Evolutionary conservation across 2,113 vertebrate species (phyloP).

Genomic region (Lasiurus borealis): DNA sequence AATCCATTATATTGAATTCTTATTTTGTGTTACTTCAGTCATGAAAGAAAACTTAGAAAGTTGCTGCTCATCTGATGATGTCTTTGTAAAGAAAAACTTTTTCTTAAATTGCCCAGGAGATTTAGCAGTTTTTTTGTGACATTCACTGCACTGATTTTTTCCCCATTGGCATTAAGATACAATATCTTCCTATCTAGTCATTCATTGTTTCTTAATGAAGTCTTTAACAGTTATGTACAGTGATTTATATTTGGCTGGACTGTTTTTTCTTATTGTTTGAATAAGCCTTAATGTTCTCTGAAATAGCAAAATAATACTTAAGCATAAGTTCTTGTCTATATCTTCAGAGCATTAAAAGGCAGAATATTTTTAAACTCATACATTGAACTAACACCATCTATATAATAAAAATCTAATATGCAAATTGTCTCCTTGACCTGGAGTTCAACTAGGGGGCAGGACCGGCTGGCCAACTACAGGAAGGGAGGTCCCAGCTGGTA

Average conservation of each 20-base stretch:
- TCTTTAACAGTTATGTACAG: not conserved
- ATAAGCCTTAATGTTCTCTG: slow-evolving; percentile 39
- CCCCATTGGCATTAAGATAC: not conserved
- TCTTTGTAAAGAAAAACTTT: slow-evolving; percentile 41
- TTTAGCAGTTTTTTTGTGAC: not conserved
- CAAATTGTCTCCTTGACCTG: too few species aligned
- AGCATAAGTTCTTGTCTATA: not conserved
- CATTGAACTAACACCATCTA: not conserved
- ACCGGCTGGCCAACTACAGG: too few species aligned
- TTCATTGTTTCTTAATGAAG: not conserved
- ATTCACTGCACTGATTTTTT: slow-evolving; percentile 28
- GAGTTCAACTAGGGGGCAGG: too few species aligned
- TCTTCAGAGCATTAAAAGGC: slow-evolving; percentile 52
- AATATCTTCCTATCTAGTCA: not conserved
- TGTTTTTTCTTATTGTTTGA: slow-evolving; percentile 11
- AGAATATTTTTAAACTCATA: not conserved
- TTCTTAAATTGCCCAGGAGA: not conserved
- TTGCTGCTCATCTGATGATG: not conserved
- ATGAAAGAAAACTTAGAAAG: slow-evolving; percentile 38
- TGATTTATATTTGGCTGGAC: slow-evolving; percentile 18
- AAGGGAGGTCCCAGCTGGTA: too few species aligned
- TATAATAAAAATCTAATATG: too few species aligned
- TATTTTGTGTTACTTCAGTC: slow-evolving; percentile 49
- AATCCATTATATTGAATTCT: slow-evolving; percentile 49
- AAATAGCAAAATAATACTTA: slow-evolving; percentile 55